Conservation (phyloP, 2,888 invertebrate genomes). For the Cryptosula pallasiana region DNA sequence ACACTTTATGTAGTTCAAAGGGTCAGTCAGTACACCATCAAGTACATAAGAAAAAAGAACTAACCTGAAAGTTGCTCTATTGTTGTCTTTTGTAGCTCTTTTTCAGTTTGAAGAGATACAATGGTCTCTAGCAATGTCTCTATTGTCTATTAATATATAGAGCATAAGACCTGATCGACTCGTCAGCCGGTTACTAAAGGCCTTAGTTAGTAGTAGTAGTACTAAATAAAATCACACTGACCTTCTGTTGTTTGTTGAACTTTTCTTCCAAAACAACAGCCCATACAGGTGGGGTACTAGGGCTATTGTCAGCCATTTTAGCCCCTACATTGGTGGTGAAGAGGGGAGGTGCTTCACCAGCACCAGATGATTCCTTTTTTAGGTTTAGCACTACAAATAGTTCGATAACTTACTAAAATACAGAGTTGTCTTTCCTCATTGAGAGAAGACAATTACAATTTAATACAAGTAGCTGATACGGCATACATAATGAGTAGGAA, state of each 20-base stretch:
- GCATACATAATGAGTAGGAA: too few species aligned
- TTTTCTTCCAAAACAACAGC: constrained; percentile 3
- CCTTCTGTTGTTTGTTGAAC: not conserved
- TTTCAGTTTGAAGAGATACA: not conserved
- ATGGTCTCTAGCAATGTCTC: not conserved
- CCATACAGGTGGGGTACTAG: constrained; percentile 1
- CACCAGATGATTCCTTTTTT: not conserved
- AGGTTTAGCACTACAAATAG: not conserved
- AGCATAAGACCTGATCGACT: too few species aligned
- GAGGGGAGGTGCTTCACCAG: not conserved
- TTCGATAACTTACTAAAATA: too few species aligned
- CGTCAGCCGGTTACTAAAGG: too few species aligned
- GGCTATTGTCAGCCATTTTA: not conserved
- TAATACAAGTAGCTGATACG: too few species aligned
- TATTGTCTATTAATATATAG: too few species aligned
- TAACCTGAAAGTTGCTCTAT: not conserved
- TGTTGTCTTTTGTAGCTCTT: not conserved
- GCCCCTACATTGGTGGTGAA: not conserved
- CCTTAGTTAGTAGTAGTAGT: too few species aligned
- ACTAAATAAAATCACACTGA: too few species aligned
- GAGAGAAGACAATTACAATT: too few species aligned
- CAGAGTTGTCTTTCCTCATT: too few species aligned
- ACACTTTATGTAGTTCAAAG: too few species aligned
- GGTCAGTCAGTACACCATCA: too few species aligned
- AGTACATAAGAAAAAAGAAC: not conserved